Evolutionary conservation across 2,113 vertebrate genomes (phyloP).

Genomic region (Campylomormyrus numenius): DNA sequence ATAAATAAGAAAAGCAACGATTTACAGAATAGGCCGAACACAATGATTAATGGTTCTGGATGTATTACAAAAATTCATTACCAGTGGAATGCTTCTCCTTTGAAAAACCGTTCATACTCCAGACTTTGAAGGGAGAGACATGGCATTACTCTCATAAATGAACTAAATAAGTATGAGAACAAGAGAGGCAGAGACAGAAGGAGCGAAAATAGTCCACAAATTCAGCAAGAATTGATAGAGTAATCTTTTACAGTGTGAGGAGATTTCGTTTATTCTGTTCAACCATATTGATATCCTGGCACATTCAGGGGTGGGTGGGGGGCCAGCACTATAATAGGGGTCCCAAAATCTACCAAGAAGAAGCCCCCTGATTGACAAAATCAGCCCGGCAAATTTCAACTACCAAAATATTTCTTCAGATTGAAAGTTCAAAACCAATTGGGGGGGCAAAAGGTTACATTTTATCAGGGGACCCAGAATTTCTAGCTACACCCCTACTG

Average conservation of each 20-base stretch:
- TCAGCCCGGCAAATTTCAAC: background rate
- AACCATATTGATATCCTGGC: background rate
- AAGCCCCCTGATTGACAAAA: background rate
- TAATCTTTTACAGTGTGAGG: background rate
- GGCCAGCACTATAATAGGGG: background rate
- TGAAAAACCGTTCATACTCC: conserved; percentile 19
- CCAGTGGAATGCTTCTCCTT: conserved; percentile 27
- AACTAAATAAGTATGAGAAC: background rate
- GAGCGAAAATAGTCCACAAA: background rate
- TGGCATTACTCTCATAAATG: background rate
- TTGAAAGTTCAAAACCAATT: background rate
- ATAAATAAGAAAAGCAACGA: conserved; percentile 30
- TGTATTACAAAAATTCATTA: conserved; percentile 30
- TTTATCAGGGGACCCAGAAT: background rate
- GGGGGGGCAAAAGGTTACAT: background rate
- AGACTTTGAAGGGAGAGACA: background rate
- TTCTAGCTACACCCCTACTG: background rate
- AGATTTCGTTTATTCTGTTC: background rate
- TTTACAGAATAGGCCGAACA: conserved; percentile 18
- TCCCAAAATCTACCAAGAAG: background rate
- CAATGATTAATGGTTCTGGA: background rate
- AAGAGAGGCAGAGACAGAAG: background rate
- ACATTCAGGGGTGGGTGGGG: background rate
- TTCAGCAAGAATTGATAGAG: background rate
- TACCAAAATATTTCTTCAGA: background rate